Evolutionary conservation across 2,797 vertebrate species (phyloP).

Genomic region (Cuniculus paca): DNA sequence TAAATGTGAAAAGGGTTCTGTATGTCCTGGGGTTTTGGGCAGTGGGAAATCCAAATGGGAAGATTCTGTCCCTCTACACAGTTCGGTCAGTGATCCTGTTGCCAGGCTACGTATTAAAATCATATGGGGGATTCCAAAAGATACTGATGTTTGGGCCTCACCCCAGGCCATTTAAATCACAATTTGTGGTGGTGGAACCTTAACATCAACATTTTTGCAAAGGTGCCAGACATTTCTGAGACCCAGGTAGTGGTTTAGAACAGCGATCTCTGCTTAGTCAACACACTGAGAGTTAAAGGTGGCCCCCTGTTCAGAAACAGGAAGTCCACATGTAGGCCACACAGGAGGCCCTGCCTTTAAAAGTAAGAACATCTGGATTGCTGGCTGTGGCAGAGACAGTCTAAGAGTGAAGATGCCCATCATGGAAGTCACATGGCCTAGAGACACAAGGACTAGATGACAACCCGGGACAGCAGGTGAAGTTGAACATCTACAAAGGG

Average conservation of each 20-base stretch:
- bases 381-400: neutral
- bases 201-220: neutral
- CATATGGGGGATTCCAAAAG: neutral
- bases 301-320: neutral
- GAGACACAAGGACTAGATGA: conserved; percentile 37
- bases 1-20: neutral
- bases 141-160: neutral
- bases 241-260: neutral
- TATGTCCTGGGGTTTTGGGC: too few species aligned
- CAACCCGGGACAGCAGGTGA: neutral
- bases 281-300: neutral
- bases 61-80: neutral
- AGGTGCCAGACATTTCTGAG: conserved; percentile 6
- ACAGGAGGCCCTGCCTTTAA: neutral
- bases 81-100: neutral
- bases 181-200: neutral
- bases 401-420: neutral
- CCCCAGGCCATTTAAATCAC: neutral
- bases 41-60: neutral
- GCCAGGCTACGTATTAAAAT: neutral
- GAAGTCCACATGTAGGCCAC: neutral
- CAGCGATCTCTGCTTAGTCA: neutral
- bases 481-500: conserved; percentile 15
- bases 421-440: neutral
- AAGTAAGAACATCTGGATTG: neutral